phyloP scores from a whole-genome alignment of 2,797 vertebrate genomes.

The Sylvia borin region DNA sequence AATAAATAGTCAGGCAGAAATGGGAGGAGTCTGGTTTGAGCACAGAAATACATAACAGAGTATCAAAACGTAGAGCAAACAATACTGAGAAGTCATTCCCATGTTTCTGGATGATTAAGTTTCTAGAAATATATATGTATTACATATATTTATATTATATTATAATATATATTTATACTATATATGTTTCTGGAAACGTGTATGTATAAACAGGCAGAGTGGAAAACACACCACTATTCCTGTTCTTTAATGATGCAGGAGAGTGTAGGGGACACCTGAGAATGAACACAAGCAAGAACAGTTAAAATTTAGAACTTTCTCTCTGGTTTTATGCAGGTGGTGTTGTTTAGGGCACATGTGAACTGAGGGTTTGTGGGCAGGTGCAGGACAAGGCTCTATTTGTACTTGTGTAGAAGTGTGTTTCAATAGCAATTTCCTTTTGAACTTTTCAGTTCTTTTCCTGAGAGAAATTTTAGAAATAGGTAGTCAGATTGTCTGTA shows the following conservation, averaged over 20 bases:
- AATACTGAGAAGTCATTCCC: not conserved
- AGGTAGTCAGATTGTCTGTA: not conserved
- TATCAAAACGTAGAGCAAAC: not conserved
- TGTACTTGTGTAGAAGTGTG: not conserved
- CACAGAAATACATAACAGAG: not conserved
- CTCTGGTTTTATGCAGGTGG: not conserved
- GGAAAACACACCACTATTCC: rapidly evolving
- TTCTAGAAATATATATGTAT: not conserved
- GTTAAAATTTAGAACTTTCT: not conserved
- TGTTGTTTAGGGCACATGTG: not conserved
- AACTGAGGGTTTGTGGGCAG: not conserved
- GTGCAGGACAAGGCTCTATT: not conserved
- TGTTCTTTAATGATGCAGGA: not conserved
- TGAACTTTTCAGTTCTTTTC: not conserved
- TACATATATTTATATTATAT: not conserved
- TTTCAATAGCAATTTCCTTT: not conserved
- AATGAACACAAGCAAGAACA: not conserved
- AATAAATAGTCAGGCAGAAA: not conserved
- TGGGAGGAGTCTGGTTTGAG: not conserved
- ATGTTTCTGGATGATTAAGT: not conserved
- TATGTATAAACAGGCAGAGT: not conserved
- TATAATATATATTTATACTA: too few species aligned
- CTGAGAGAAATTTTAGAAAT: not conserved
- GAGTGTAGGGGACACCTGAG: not conserved
- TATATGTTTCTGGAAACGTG: not conserved